Conservation (phyloP, 2,797 vertebrate species). For the Spinus olivaceus region DNA sequence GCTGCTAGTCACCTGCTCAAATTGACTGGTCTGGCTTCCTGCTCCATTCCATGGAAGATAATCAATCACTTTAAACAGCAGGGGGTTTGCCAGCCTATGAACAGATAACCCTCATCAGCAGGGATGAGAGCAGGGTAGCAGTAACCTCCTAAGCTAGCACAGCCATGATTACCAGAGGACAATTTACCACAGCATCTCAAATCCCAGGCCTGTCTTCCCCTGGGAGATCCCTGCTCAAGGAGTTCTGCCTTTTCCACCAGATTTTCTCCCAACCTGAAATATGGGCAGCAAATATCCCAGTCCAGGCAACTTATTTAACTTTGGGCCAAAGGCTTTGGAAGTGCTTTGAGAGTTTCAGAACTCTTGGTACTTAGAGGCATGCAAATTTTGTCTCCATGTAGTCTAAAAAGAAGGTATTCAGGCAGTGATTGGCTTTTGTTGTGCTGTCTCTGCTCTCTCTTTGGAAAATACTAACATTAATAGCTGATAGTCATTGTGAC, state of each 20-base stretch:
- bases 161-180: background rate
- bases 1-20: rapidly evolving
- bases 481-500: background rate
- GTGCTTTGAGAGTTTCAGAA: background rate
- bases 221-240: background rate
- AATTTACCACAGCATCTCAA: background rate
- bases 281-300: background rate
- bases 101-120: background rate
- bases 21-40: background rate
- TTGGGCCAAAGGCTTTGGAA: background rate
- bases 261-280: background rate
- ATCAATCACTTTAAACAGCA: background rate
- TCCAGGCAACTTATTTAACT: background rate
- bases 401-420: background rate
- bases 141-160: background rate
- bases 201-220: background rate
- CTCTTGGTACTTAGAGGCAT: background rate
- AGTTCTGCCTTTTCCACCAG: background rate
- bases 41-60: background rate
- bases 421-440: background rate
- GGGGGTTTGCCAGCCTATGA: background rate
- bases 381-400: background rate
- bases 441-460: background rate
- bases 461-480: background rate
- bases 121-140: background rate